phyloP scores from a whole-genome alignment of 2,888 invertebrate genomes.

The Machimus atricapillus region DNA sequence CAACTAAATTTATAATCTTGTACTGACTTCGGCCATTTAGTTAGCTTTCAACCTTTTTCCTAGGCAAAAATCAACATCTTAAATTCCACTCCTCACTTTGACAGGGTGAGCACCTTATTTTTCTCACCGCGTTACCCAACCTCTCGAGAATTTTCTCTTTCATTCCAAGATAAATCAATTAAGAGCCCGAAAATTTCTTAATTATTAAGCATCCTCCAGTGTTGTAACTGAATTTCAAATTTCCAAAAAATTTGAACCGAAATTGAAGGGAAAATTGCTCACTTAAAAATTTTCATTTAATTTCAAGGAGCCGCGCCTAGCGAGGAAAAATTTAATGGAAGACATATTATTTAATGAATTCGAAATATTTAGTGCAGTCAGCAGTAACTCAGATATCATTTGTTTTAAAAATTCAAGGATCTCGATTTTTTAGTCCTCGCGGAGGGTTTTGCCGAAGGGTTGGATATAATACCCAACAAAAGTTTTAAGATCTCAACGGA shows the following conservation, averaged over 20 bases:
- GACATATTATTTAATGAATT: slow-evolving; percentile 4
- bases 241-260: background rate
- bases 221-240: background rate
- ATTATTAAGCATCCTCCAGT: background rate
- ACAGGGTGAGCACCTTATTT: background rate
- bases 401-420: background rate
- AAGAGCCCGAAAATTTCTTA: background rate
- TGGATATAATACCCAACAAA: background rate
- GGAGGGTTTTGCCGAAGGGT: background rate
- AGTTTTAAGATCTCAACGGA: background rate
- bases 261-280: background rate
- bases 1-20: background rate
- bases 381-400: background rate
- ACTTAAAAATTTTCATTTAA: background rate
- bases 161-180: background rate
- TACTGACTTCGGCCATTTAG: background rate
- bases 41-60: background rate
- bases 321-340: background rate
- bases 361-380: background rate
- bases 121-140: background rate
- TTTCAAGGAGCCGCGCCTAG: background rate
- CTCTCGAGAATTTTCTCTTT: background rate
- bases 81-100: background rate
- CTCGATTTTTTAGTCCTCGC: background rate
- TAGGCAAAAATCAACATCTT: background rate